Percentiles rank a stretch among this genome's conserved stretches.
Evolutionary conservation across 2,888 invertebrate species (phyloP).

Genomic region (Drosophila aldrichi): DNA sequence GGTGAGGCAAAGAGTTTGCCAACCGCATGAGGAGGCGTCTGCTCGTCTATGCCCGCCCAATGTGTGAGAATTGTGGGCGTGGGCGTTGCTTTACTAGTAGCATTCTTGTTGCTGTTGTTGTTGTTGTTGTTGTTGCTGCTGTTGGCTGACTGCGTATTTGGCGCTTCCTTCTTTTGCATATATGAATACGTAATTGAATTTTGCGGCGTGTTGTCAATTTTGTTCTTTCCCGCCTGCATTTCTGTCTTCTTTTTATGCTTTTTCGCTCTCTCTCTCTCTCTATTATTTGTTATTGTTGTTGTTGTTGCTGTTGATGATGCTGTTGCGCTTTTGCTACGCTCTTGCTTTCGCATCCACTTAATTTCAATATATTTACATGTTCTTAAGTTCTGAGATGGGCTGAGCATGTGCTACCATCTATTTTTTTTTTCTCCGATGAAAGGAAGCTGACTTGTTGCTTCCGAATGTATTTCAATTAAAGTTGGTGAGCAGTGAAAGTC

Average conservation of each 20-base stretch:
- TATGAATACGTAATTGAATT: conserved; percentile 80
- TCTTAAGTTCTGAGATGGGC: conserved; percentile 29
- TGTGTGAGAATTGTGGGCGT: conserved; percentile 45
- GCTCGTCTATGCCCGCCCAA: conserved; percentile 54
- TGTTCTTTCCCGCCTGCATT: conserved; percentile 69
- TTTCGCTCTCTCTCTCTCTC: conserved; percentile 16
- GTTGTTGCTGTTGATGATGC: conserved; percentile 27
- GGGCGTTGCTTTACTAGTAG: conserved; percentile 40
- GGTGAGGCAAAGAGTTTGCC: conserved; percentile 38
- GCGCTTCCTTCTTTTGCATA: conserved; percentile 76
- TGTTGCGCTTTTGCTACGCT: conserved; percentile 54
- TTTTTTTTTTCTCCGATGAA: not conserved
- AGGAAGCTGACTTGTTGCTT: conserved; percentile 52
- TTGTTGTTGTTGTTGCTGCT: conserved; percentile 20
- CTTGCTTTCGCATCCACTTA: conserved; percentile 50
- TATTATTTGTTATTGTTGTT: conserved; percentile 5
- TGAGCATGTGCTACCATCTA: conserved; percentile 14
- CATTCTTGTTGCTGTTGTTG: conserved; percentile 17
- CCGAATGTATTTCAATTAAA: conserved; percentile 34
- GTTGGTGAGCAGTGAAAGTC: not conserved
- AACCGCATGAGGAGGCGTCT: conserved; percentile 59
- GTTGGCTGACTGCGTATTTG: conserved; percentile 63
- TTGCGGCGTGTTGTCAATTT: conserved; percentile 78
- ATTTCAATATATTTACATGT: conserved; percentile 56
- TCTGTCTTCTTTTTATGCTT: conserved; percentile 11